Conservation (phyloP, 1,140 invertebrate species). For the Bombus affinis region DNA sequence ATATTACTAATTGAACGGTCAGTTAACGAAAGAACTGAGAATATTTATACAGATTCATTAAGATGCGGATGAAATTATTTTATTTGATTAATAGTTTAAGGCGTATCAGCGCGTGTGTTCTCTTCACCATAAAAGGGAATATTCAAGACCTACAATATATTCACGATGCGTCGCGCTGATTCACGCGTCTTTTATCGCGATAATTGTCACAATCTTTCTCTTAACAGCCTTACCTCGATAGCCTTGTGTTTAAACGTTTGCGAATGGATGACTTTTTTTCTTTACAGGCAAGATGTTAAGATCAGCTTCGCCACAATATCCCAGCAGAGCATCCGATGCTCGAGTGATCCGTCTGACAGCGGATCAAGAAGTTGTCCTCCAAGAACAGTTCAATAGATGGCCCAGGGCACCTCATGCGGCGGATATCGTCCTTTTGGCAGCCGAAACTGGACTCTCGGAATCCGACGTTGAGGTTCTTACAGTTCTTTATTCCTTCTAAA, state of each 20-base stretch:
- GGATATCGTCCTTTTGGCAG: conserved; percentile 82
- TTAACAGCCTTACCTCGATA: background rate
- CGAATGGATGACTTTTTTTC: background rate
- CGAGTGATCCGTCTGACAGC: conserved; percentile 74
- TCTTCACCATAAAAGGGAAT: conserved; percentile 47
- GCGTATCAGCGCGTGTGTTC: conserved; percentile 4
- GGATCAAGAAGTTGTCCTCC: conserved; percentile 81
- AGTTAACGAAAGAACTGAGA: too few relatives aligned
- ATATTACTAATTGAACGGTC: too few relatives aligned
- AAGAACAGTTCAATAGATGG: conserved; percentile 82
- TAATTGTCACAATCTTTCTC: conserved; percentile 46
- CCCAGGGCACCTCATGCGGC: conserved; percentile 82
- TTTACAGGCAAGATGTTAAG: conserved; percentile 74
- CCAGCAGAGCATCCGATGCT: conserved; percentile 35
- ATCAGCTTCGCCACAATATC: conserved; percentile 70
- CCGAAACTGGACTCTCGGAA: conserved; percentile 82
- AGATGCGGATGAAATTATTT: too few relatives aligned
- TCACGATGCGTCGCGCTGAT: conserved; percentile 52
- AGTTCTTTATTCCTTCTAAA: background rate
- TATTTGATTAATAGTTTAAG: background rate
- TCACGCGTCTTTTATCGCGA: conserved; percentile 59
- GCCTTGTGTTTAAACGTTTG: background rate
- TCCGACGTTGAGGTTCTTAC: conserved; percentile 81
- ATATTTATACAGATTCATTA: too few relatives aligned
- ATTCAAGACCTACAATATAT: conserved; percentile 47